Evolutionary conservation across 2,888 invertebrate species (phyloP), one percentile per base, ranked within the genome.

Genomic region (Caenorhabditis plicata): DNA sequence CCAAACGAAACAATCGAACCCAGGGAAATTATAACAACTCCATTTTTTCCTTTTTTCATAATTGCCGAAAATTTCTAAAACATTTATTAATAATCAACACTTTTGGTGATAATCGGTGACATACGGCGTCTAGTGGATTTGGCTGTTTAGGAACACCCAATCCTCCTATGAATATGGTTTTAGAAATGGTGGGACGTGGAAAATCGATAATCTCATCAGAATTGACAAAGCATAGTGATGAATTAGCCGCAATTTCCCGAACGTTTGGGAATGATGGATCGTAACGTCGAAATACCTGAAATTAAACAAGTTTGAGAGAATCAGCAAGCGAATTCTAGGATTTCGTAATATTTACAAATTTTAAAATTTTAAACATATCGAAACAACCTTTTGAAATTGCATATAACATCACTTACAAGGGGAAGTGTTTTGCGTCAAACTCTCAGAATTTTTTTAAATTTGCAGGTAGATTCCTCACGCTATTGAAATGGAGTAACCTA

Each of bases 211-310:
- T 63, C 40, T 65, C 65, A 50, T 69, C 69, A 5, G 66, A 56
- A 32, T 69, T 66, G 17, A 69, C 66, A 36, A 69, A 69, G 27
- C 64, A 64, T 3, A 69, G 42, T 4, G 64, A 64, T 15, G 57
- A 56, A 33, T 66, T 66, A 15, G 75, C 65, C 9, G 67, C 68
- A 35, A 78, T 62, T 7, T 71, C 69, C 23, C 74, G 57, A 8
- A 74, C 52, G 40, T 63, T 58, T 5, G 77, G 76, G 42, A 78
- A 78, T 38, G 72, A 49, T 15, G 68, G 56, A 20, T 64, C 51
- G 29, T 63, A 60, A 7, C 53, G 46, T 13, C 64, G 68, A 57
- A 72, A 69, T 0, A 68, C 64, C 68, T 66, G 55, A 27, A 53
- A 43, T n/a, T n/a, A n/a, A 22, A 8, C n/a, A n/a, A n/a, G n/a